Evolutionary conservation across 2,797 vertebrate species (phyloP).

Genomic region (Ctenochaetus hawaiiensis): DNA sequence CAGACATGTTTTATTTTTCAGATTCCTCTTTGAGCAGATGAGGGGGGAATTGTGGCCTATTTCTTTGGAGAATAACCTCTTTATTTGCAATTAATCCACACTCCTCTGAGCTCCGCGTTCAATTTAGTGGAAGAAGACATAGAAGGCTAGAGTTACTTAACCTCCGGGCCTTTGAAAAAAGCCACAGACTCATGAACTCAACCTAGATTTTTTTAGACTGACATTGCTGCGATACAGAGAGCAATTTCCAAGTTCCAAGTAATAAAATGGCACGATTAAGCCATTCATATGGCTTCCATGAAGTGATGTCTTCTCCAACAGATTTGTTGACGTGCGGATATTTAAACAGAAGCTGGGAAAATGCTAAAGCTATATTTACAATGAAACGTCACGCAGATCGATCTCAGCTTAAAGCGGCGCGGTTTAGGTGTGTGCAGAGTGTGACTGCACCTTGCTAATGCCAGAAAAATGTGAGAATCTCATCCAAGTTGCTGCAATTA

Average conservation of each 20-base stretch:
- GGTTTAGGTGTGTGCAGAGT: conserved; percentile 24
- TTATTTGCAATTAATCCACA: conserved; percentile 83
- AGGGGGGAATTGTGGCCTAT: conserved; percentile 76
- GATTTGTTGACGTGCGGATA: conserved; percentile 41
- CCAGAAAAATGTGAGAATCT: conserved; percentile 32
- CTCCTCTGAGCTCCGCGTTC: conserved; percentile 80
- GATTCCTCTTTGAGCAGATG: conserved; percentile 51
- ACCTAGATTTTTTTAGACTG: conserved; percentile 72
- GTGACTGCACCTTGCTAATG: conserved; percentile 41
- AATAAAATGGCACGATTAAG: conserved; percentile 72
- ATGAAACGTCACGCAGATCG: conserved; percentile 7
- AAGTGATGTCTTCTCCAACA: conserved; percentile 65
- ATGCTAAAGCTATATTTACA: neutral
- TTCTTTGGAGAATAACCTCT: conserved; percentile 83
- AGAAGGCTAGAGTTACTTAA: conserved; percentile 78
- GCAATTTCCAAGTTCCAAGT: conserved; percentile 53
- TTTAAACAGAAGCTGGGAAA: conserved; percentile 34
- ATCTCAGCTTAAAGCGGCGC: conserved; percentile 25
- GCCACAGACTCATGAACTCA: conserved; percentile 73
- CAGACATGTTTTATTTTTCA: conserved; percentile 47
- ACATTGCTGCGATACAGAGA: conserved; percentile 40
- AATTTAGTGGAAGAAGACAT: conserved; percentile 80
- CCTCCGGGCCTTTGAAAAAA: conserved; percentile 73
- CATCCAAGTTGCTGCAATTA: neutral
- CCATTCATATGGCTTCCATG: conserved; percentile 45